A percentile compares a stretch with the other conserved stretches of the same genome.
Evolutionary conservation across 2,888 invertebrate species (phyloP).

Genomic region (Epirrhoe alternata): DNA sequence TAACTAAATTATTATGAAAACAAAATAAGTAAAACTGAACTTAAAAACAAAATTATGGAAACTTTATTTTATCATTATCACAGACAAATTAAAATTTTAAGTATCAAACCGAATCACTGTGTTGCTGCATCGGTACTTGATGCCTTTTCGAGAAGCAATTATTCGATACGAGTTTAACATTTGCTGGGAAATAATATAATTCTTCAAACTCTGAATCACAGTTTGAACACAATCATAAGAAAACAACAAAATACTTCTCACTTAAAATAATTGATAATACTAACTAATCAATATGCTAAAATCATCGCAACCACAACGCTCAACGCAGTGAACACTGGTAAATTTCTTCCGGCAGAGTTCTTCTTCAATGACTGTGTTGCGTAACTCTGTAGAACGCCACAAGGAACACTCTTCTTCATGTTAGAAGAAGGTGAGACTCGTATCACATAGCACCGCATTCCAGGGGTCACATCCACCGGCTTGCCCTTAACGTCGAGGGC

Average conservation of each 20-base stretch:
- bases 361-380: slow-evolving; percentile 67
- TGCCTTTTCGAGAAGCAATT: background rate
- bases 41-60: slow-evolving; percentile 14
- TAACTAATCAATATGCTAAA: slow-evolving; percentile 43
- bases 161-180: background rate
- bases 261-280: background rate
- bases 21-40: background rate
- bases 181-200: background rate
- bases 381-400: slow-evolving; percentile 71
- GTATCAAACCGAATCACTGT: slow-evolving; percentile 18
- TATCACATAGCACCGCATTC: slow-evolving; percentile 74
- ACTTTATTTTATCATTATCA: slow-evolving; percentile 33
- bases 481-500: slow-evolving; percentile 78
- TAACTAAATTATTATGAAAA: too few relatives aligned
- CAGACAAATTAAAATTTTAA: slow-evolving; percentile 29
- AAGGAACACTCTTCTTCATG: slow-evolving; percentile 68
- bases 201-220: background rate
- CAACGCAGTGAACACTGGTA: slow-evolving; percentile 61
- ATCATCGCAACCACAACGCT: slow-evolving; percentile 55
- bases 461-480: slow-evolving; percentile 70
- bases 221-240: slow-evolving; percentile 5
- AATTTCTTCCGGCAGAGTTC: slow-evolving; percentile 63
- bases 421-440: slow-evolving; percentile 56
- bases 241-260: slow-evolving; percentile 13
- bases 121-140: slow-evolving; percentile 2